Percentiles rank a stretch among this genome's conserved stretches.
Conservation (phyloP, 2,797 vertebrate species). For the Helarctos malayanus region DNA sequence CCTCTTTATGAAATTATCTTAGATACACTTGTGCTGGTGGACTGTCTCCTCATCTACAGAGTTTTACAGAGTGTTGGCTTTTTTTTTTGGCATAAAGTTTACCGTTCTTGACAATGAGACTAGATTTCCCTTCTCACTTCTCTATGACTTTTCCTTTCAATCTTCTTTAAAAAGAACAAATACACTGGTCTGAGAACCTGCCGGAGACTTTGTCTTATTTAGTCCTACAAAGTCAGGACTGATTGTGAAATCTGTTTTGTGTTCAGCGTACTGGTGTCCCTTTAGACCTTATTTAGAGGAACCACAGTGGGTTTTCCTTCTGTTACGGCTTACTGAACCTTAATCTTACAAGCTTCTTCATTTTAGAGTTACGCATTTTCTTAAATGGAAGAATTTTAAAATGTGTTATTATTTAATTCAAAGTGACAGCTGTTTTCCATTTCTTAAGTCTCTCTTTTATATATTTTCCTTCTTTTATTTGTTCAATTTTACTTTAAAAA, state of each 20-base stretch:
- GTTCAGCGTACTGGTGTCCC: background rate
- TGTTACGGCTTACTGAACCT: background rate
- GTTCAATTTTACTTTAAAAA: background rate
- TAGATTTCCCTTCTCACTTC: background rate
- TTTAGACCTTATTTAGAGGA: background rate
- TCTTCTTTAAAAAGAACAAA: background rate
- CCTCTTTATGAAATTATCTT: background rate
- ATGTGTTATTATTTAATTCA: background rate
- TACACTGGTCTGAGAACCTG: background rate
- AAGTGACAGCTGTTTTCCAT: background rate
- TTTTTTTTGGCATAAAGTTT: background rate
- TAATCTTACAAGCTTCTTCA: background rate
- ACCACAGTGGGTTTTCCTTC: background rate
- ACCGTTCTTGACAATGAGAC: background rate
- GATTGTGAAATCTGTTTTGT: background rate
- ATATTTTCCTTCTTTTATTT: constrained; percentile 19
- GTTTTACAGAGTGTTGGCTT: background rate
- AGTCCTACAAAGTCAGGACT: background rate
- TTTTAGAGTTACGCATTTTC: background rate
- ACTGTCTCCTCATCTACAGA: background rate
- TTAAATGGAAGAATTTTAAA: constrained; percentile 18
- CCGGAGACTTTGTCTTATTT: background rate
- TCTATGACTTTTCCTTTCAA: background rate
- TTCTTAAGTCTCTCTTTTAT: background rate
- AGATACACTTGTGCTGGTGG: background rate